Conservation (phyloP, 1,140 invertebrate genomes). For the Drosophila truncata region DNA sequence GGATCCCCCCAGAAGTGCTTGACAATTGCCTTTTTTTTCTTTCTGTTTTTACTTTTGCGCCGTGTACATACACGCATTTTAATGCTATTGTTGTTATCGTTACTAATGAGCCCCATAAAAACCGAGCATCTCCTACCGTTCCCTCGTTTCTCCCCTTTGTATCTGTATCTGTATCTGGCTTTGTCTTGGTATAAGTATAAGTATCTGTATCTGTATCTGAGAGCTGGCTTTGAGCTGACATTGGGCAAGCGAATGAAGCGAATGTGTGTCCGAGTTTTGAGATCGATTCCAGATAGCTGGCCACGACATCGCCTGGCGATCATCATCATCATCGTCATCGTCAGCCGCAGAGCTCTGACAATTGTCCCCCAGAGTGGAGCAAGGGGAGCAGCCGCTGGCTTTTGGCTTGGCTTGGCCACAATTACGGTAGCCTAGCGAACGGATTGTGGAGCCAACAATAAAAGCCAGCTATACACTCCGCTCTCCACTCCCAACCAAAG, state of each 20-base stretch:
- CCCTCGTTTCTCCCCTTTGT: background rate
- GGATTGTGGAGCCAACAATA: conserved; percentile 39
- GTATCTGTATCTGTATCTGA: conserved; percentile 1
- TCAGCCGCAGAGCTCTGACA: conserved; percentile 46
- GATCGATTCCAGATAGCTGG: conserved; percentile 74
- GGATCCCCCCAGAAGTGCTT: background rate
- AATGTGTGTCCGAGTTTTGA: conserved; percentile 61
- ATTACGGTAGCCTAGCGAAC: conserved; percentile 62
- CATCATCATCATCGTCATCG: conserved; percentile 34
- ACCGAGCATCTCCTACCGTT: conserved; percentile 20
- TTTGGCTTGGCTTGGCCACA: conserved; percentile 43
- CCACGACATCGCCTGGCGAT: conserved; percentile 49
- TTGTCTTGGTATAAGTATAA: background rate
- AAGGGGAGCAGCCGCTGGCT: conserved; percentile 5
- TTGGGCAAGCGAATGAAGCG: conserved; percentile 51
- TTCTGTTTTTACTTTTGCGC: background rate
- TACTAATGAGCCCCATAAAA: conserved; percentile 71
- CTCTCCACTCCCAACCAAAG: background rate
- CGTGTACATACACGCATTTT: conserved; percentile 59
- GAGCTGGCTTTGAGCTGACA: conserved; percentile 22
- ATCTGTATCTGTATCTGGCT: conserved; percentile 6
- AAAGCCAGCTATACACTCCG: conserved; percentile 31
- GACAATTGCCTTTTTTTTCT: conserved; percentile 12
- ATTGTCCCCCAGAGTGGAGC: conserved; percentile 62
- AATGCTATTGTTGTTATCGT: conserved; percentile 69